Evolutionary conservation across 1,140 invertebrate genomes (phyloP).

Genomic region (Archegozetes longisetosus): DNA sequence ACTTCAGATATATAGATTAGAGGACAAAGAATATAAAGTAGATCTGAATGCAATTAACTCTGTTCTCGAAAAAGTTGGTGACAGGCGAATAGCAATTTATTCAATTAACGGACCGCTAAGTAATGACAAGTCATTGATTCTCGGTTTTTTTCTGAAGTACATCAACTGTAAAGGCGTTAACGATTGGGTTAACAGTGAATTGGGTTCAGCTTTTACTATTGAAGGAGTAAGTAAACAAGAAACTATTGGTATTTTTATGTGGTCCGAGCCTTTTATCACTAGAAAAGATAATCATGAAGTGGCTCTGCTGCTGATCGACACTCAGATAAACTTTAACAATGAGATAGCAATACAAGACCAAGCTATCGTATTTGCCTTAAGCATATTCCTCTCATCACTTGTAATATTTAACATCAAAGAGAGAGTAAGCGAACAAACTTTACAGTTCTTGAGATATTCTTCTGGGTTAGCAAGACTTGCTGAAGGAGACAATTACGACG

Average conservation of each 20-base stretch:
- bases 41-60: too few relatives aligned
- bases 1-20: too few relatives aligned
- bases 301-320: conserved; percentile 73
- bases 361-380: conserved; percentile 81
- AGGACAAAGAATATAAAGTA: too few relatives aligned
- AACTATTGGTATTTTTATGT: conserved; percentile 87
- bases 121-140: conserved; percentile 85
- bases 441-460: conserved; percentile 39
- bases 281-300: too few relatives aligned
- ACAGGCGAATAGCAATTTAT: conserved; percentile 67
- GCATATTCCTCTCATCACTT: conserved; percentile 37
- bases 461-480: conserved; percentile 92
- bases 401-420: conserved; percentile 38
- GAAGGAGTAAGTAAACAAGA: conserved; percentile 81
- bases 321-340: conserved; percentile 93
- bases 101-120: conserved; percentile 90
- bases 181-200: too few relatives aligned
- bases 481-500: conserved; percentile 62
- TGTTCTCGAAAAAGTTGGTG: too few relatives aligned
- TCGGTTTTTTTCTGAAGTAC: conserved; percentile 85
- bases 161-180: conserved; percentile 31
- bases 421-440: conserved; percentile 37
- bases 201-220: conserved; percentile 55
- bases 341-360: conserved; percentile 89
- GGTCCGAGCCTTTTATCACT: conserved; percentile 71